phyloP scores from a whole-genome alignment of 2,888 invertebrate genomes.

The Heteropelma amictum region DNA sequence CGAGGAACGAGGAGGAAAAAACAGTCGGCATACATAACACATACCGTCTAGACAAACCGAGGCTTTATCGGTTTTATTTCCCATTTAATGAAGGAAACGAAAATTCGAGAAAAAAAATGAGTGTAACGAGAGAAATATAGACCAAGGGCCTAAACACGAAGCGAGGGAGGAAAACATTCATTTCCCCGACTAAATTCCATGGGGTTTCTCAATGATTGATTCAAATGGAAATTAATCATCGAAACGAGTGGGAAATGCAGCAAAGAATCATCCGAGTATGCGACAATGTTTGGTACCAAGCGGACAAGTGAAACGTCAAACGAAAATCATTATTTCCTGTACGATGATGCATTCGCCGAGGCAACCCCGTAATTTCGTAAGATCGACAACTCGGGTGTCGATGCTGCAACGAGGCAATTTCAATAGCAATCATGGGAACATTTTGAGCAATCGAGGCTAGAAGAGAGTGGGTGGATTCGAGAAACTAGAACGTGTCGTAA shows the following conservation, averaged over 20 bases:
- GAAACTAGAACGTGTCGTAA: constrained; percentile 61
- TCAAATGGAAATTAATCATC: too few relatives aligned
- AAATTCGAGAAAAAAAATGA: not conserved
- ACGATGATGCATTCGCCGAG: not conserved
- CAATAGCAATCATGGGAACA: constrained; percentile 30
- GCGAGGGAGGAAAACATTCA: too few relatives aligned
- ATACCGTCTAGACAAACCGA: constrained; percentile 43
- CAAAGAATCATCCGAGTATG: too few relatives aligned
- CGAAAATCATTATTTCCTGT: not conserved
- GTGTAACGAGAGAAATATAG: constrained; percentile 7
- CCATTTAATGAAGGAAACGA: not conserved
- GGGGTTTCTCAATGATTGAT: too few relatives aligned
- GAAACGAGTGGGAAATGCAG: not conserved
- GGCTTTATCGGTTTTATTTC: constrained; percentile 6
- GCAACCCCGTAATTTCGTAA: not conserved
- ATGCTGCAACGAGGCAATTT: constrained; percentile 8
- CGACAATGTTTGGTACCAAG: too few relatives aligned
- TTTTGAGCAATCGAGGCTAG: not conserved
- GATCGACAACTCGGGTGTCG: not conserved
- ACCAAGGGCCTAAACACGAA: too few relatives aligned
- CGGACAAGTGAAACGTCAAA: not conserved
- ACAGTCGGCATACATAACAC: constrained; percentile 33
- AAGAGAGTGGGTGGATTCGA: constrained; percentile 17
- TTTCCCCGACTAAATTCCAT: too few relatives aligned
- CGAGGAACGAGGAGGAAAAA: constrained; percentile 13